Evolutionary conservation across 2,888 invertebrate species (phyloP), one percentile per base, ranked within the genome.

Genomic region (Therioaphis trifolii): DNA sequence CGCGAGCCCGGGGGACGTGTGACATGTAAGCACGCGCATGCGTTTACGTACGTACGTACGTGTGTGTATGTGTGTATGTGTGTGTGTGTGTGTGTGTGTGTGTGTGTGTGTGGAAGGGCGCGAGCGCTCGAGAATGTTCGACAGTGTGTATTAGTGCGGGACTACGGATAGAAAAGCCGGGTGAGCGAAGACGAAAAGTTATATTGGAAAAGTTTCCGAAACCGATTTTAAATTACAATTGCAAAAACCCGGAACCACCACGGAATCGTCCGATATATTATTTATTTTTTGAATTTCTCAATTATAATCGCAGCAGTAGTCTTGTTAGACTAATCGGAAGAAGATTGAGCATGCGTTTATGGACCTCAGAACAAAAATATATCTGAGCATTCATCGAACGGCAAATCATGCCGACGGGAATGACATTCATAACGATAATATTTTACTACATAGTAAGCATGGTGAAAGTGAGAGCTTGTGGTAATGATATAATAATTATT

Each of bases 141-240:
- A n/a, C n/a, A n/a, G 43, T 52, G 55, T 14, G 46, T 61, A 71
- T 72, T 61, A 72, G 46, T 27, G n/a, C n/a, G n/a, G n/a, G 61
- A 12, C 9, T 27, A 61, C 15, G 71, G 49, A 68, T 78, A 12
- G 68, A 68, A 52, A 68, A 68, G 68, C 40, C 40, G 24, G 18
- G 3, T 40, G 55, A 46, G 72, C 72, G 61, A 72, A 61, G 61
- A 49, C 46, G 61, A 72, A 82, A 82, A 82, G 80, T 82, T 82
- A 72, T 82, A 82, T 82, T 82, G 72, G 72, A 82, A 72, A 82
- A 82, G 80, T 82, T 82, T 82, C 5, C 46, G 7, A 61, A 80
- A 69, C 71, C 72, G 72, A 71, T 82, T 82, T 72, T 71, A 71
- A 61, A 82, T 82, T 72, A 82, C 72, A 72, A 82, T 82, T 72